Base-by-base conservation (phyloP, 2,888 invertebrate genomes). In the Cryptocephalus primarius region DNA sequence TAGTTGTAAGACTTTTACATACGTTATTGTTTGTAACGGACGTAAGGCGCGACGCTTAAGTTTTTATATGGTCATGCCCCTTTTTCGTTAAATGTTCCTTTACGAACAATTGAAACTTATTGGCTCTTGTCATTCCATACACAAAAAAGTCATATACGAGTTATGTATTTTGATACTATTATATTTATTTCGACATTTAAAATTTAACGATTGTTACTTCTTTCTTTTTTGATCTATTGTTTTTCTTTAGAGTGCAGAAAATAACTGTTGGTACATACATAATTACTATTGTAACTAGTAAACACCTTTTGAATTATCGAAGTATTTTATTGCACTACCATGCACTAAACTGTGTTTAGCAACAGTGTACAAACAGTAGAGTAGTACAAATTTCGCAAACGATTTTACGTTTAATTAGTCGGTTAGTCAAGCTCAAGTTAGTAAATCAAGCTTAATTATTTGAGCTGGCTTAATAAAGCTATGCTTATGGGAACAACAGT, bases 231-330 rank as follows among this genome's bases (percentile, higher is more conserved):
- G 56, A 51, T 52, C 46, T 49, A 47, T 49, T 55, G 55, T 57
- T 55, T 43, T 52, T 46, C 55, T 57, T 47, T 45, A 54, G 63
- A 62, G 63, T 63, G 63, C 62, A 63, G 61, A 59, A 61, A 60
- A 59, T 61, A 61, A 63, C 62, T 63, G 60, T 60, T 63, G 60
- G 53, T 61, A 59, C 57, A 46, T 47, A 47, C 13, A 59, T 62
- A 60, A 22, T 22, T 22, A 22, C 56, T 61, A 60, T 60, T 62
- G 60, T 62, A 57, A 62, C 59, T 61, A 61, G 62, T 63, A 63
- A 63, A 62, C 60, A 61, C 60, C 60, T 58, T 62, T 60, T 58
- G 57, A 61, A 62, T 58, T 52, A 45, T 33, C 31, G n/a, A 36
- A n/a, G 36, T 36, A 6, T 22, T 22, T 22, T 22, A 22, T 22